A percentile compares a stretch with the other conserved stretches of the same genome.
Evolutionary conservation across 2,113 vertebrate genomes (phyloP).

Genomic region (Gymnobelideus leadbeateri): DNA sequence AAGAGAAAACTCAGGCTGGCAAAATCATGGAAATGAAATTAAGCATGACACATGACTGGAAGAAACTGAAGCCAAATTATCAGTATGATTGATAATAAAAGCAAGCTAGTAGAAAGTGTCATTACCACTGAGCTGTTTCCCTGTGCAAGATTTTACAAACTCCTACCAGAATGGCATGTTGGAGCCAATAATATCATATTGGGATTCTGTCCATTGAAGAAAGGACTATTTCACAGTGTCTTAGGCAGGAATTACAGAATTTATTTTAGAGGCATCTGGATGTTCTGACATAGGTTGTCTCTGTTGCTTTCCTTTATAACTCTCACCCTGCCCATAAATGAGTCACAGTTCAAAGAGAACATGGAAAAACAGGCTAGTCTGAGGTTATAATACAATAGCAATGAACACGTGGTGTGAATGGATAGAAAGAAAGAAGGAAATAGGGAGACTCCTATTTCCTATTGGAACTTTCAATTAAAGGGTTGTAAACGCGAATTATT

Average conservation of each 20-base stretch:
- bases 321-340: background rate
- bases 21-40: background rate
- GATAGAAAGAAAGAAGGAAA: background rate
- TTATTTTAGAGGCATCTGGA: background rate
- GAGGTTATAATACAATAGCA: background rate
- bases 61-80: background rate
- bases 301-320: background rate
- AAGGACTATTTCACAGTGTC: background rate
- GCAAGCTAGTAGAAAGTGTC: background rate
- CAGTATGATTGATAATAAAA: constrained; percentile 22
- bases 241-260: background rate
- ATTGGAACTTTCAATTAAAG: no score
- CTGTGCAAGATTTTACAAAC: background rate
- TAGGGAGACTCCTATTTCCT: background rate
- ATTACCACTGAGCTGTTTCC: background rate
- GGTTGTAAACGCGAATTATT: background rate
- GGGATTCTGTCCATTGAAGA: background rate
- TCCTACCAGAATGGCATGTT: background rate
- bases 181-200: background rate
- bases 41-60: no score
- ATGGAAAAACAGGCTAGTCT: background rate
- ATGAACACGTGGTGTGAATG: background rate
- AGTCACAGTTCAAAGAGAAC: background rate
- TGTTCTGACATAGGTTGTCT: background rate
- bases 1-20: background rate